Evolutionary conservation across 2,888 invertebrate genomes (phyloP).

Genomic region (Anoplius nigerrimus): DNA sequence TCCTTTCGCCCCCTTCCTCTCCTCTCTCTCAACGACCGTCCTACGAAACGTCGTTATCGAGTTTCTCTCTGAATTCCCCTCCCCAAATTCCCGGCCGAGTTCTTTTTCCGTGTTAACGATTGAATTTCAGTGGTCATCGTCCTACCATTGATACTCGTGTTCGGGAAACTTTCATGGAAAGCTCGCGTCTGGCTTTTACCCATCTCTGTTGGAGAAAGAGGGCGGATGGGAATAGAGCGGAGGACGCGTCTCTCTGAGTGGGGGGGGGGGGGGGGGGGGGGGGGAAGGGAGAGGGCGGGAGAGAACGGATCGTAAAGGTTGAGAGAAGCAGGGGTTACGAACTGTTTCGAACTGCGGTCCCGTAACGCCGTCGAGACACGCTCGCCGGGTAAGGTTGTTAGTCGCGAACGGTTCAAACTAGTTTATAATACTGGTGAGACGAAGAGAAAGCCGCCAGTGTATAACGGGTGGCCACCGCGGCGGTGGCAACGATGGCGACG

Average conservation of each 20-base stretch:
- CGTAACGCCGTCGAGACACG: slow-evolving; percentile 40
- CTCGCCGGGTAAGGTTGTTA: slow-evolving; percentile 42
- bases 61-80: not conserved
- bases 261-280: not conserved
- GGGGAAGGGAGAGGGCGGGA: slow-evolving; percentile 4
- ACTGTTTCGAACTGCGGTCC: slow-evolving; percentile 45
- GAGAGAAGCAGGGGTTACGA: slow-evolving; percentile 39
- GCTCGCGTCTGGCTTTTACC: not conserved
- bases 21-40: too few relatives aligned
- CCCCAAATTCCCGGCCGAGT: too few relatives aligned
- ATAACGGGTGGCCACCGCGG: slow-evolving; percentile 11
- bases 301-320: slow-evolving; percentile 25
- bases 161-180: too few relatives aligned
- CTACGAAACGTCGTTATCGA: not conserved
- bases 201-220: not conserved
- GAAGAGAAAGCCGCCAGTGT: slow-evolving; percentile 26
- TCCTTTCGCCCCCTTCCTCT: too few relatives aligned
- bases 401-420: slow-evolving; percentile 50
- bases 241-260: too few relatives aligned
- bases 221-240: not conserved
- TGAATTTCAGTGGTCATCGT: too few relatives aligned
- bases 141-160: too few relatives aligned
- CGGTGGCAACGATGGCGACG: not conserved
- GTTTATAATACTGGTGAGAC: slow-evolving; percentile 49
- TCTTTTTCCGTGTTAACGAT: too few relatives aligned